phyloP scores from a whole-genome alignment of 2,113 vertebrate species.

The Thryonomys swinderianus region DNA sequence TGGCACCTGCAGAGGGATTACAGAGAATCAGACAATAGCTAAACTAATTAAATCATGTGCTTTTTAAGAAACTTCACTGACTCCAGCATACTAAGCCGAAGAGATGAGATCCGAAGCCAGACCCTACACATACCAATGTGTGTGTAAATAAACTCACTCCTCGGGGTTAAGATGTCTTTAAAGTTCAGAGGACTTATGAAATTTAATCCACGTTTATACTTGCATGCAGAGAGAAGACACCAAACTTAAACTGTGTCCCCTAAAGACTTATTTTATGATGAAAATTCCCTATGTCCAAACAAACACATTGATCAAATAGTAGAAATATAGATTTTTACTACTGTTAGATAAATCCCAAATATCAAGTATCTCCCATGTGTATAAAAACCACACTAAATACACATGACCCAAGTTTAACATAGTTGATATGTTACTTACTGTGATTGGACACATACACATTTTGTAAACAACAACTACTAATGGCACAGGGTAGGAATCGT shows the following conservation, averaged over 20 bases:
- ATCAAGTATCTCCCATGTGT: background rate
- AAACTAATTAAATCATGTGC: background rate
- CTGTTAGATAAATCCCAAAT: background rate
- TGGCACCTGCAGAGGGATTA: slow-evolving; percentile 78
- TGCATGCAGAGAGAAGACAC: background rate
- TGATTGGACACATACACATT: background rate
- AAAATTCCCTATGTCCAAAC: background rate
- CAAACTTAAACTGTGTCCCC: background rate
- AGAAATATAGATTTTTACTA: slow-evolving; percentile 10
- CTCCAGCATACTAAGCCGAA: background rate
- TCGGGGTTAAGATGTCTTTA: background rate
- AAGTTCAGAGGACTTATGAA: background rate
- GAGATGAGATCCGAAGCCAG: background rate
- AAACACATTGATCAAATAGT: background rate
- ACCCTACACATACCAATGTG: background rate
- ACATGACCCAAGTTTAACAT: background rate
- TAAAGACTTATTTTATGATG: background rate
- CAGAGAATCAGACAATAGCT: slow-evolving; percentile 73
- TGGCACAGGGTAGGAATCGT: background rate
- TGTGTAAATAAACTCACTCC: background rate
- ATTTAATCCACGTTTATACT: background rate
- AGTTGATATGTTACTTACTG: background rate
- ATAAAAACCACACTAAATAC: background rate
- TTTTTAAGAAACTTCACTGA: background rate
- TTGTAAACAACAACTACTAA: background rate